Percentiles rank a stretch among this genome's conserved stretches.
phyloP scores from a whole-genome alignment of 1,140 invertebrate genomes.

The Achroia grisella region DNA sequence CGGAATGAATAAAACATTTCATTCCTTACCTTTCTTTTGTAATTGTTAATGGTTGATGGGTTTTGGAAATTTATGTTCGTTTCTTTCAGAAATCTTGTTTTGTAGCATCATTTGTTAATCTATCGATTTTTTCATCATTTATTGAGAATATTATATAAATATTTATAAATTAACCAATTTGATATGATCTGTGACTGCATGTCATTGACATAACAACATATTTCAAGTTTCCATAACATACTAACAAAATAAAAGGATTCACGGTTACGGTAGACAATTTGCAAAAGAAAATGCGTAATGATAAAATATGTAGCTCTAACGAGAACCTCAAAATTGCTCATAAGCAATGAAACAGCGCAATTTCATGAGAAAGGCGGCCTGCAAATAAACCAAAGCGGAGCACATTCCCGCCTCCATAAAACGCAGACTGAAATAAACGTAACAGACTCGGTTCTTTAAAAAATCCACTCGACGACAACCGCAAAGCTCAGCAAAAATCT shows the following conservation, averaged over 20 bases:
- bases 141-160: neutral
- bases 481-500: conserved; percentile 59
- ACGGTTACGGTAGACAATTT: conserved; percentile 34
- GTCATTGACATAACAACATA: conserved; percentile 1
- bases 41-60: conserved; percentile 70
- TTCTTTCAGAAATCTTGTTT: conserved; percentile 40
- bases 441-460: conserved; percentile 58
- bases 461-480: conserved; percentile 55
- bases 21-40: conserved; percentile 70
- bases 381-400: conserved; percentile 63
- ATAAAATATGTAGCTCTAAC: conserved; percentile 56
- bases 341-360: conserved; percentile 66
- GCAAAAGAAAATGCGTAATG: conserved; percentile 43
- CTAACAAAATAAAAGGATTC: conserved; percentile 33
- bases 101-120: conserved; percentile 17
- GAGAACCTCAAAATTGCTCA: conserved; percentile 56
- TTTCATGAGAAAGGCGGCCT: conserved; percentile 60
- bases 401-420: conserved; percentile 64
- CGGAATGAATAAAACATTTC: conserved; percentile 72
- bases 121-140: neutral
- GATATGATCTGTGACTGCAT: neutral
- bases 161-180: no score
- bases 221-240: conserved; percentile 2
- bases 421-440: conserved; percentile 63
- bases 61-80: conserved; percentile 64